A percentile compares a stretch with the other conserved stretches of the same genome.
Conservation (phyloP, 2,888 invertebrate genomes). For the Cephus rjabovi region DNA sequence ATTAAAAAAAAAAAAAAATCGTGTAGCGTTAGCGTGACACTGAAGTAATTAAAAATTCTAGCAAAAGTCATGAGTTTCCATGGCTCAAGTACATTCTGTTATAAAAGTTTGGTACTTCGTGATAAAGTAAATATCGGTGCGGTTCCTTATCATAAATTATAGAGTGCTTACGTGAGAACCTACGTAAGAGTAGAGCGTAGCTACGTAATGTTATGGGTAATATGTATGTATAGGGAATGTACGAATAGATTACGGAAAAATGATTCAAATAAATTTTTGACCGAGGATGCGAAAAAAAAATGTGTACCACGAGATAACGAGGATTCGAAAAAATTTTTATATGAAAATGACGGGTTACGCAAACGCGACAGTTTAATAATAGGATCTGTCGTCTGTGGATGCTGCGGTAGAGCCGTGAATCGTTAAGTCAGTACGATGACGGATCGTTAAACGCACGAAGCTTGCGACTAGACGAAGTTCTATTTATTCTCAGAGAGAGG, state of each 20-base stretch:
- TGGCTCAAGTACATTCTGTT: too few species aligned
- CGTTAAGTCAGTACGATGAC: slow-evolving; percentile 17
- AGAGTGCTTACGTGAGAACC: not conserved
- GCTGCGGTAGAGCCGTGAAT: not conserved
- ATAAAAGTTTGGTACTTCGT: too few species aligned
- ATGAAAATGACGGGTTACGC: not conserved
- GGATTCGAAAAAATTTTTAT: not conserved
- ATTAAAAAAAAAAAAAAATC: too few species aligned
- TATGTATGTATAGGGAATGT: too few species aligned
- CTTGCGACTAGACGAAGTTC: slow-evolving; percentile 1
- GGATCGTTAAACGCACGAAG: slow-evolving; percentile 14
- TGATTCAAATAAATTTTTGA: not conserved
- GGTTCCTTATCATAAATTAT: too few species aligned
- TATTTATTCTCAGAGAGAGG: slow-evolving; percentile 13
- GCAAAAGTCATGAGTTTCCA: too few species aligned
- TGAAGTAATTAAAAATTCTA: too few species aligned
- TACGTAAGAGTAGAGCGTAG: not conserved
- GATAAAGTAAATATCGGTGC: too few species aligned
- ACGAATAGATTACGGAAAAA: too few species aligned
- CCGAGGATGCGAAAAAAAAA: not conserved
- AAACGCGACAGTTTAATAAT: slow-evolving; percentile 2
- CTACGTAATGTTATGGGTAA: not conserved
- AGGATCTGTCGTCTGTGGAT: not conserved
- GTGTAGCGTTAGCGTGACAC: too few species aligned
- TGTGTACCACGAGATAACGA: not conserved